A percentile compares a stretch with the other conserved stretches of the same genome.
Conservation (phyloP, 1,140 invertebrate genomes). For the Babylonia areolata region DNA sequence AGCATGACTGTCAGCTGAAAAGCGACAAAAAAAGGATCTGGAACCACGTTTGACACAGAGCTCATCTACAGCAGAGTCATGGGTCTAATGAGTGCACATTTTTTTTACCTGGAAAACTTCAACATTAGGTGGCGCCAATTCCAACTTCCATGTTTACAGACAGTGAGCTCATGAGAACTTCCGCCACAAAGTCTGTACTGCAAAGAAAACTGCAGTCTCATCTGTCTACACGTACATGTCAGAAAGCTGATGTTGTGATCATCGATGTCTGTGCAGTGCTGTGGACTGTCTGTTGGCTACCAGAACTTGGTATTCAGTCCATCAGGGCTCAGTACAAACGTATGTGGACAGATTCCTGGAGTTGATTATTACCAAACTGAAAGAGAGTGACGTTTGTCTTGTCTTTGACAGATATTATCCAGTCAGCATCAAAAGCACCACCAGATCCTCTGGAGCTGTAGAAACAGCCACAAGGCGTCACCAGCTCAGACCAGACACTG, state of each 20-base stretch:
- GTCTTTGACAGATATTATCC: slow-evolving; percentile 26
- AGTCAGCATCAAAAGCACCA: slow-evolving; percentile 40
- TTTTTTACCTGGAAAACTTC: slow-evolving; percentile 12
- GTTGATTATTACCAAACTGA: neutral
- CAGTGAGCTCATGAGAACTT: slow-evolving; percentile 28
- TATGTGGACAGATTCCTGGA: slow-evolving; percentile 26
- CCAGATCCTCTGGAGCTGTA: slow-evolving; percentile 11
- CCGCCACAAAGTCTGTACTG: slow-evolving; percentile 32
- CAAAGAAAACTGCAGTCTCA: slow-evolving; percentile 34
- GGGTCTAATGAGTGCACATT: slow-evolving; percentile 6
- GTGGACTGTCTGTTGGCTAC: slow-evolving; percentile 46
- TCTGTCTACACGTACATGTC: neutral
- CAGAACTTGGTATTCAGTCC: too few relatives aligned
- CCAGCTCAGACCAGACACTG: neutral
- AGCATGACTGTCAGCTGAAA: neutral
- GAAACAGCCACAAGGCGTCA: too few relatives aligned
- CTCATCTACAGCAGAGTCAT: slow-evolving; percentile 29
- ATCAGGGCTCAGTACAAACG: slow-evolving; percentile 21
- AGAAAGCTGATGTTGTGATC: slow-evolving; percentile 1
- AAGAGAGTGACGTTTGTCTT: slow-evolving; percentile 41
- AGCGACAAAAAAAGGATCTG: neutral
- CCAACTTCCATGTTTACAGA: slow-evolving; percentile 44
- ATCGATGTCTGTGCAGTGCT: slow-evolving; percentile 51
- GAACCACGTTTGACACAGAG: slow-evolving; percentile 3
- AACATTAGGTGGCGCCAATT: slow-evolving; percentile 23